Evolutionary conservation across 1,140 invertebrate species (phyloP), one percentile per base, ranked within the genome.

Genomic region (Camponotus pennsylvanicus): DNA sequence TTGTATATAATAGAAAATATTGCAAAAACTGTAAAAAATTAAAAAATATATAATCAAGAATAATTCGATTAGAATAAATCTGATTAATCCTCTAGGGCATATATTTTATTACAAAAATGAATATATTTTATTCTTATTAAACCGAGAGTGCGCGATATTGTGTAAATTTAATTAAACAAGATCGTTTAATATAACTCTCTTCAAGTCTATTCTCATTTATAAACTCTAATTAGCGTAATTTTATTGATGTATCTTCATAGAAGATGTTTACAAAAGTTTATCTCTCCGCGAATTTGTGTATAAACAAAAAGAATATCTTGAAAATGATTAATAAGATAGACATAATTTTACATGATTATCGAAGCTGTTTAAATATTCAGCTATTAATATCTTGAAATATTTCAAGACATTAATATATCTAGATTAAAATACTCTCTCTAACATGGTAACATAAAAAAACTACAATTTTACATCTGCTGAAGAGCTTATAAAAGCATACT

Each of bases 381-480:
- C 3, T 27, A 78, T 49, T 34, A 78, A 45, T 37, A 8, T 52
- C 49, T 52, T 27, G 75, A 77, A 34, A 45, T 49, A 63, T 11
- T n/a, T 45, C 40, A 8, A 52, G 32, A 57, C 5, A 7, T 1
- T 27, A 27, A 27, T 27, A 27, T 27, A 27, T 27, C 27, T 27
- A 27, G 27, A 27, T 27, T 27, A 27, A 27, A 27, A 27, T 27
- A 27, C 27, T 27, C 27, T 27, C 27, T 27, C 27, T 27, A 27
- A 27, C 27, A 27, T 27, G 27, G 1, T 27, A 27, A 27, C 27
- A 27, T 27, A 27, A 11, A 11, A 9, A 52, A 79, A 7, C 7
- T 4, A 49, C 84, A 86, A 86, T 80, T 88, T 86, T 59, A 73
- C 61, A 64, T n/a, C 37, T 42, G 6, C 13, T 40, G 67, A 32